These are phyloP conservation scores for Engystomops pustulosus DNA, from an alignment of 2,113 vertebrate genomes.

Conservation along the genomic window DNA sequence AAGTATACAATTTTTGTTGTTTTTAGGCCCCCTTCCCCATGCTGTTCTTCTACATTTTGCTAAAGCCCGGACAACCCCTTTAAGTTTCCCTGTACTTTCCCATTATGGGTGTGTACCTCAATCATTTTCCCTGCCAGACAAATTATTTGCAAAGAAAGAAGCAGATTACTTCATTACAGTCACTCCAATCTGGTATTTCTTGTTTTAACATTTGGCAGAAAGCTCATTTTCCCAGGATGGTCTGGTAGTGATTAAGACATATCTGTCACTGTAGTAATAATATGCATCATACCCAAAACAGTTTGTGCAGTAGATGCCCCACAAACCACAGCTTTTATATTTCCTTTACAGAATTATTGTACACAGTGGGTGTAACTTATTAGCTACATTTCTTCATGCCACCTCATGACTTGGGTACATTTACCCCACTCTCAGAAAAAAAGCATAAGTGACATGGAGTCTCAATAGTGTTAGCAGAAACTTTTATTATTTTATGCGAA, in stretches of 20 bases:
- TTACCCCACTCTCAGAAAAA: no score
- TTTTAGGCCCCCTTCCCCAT: not conserved
- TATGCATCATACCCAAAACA: no score
- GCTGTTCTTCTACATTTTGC: not conserved
- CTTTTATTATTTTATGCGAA: no score
- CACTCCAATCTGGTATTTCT: not conserved
- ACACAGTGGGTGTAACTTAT: not conserved
- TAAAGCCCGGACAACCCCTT: no score
- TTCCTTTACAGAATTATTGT: not conserved
- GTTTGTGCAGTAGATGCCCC: not conserved
- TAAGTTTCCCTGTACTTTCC: not conserved
- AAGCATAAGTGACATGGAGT: no score
- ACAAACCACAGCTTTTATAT: not conserved
- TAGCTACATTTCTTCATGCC: not conserved
- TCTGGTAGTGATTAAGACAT: not conserved
- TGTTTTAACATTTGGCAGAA: constrained; percentile 20
- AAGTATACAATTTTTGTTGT: no score
- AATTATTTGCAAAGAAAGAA: not conserved
- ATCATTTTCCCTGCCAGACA: not conserved
- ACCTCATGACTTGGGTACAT: not conserved
- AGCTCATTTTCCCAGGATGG: constrained; percentile 1
- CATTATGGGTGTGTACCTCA: not conserved
- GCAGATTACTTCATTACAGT: not conserved
- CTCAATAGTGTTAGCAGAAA: no score
- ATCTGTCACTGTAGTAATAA: not conserved